phyloP scores from a whole-genome alignment of 2,113 vertebrate species.

The Toxotes chatareus region DNA sequence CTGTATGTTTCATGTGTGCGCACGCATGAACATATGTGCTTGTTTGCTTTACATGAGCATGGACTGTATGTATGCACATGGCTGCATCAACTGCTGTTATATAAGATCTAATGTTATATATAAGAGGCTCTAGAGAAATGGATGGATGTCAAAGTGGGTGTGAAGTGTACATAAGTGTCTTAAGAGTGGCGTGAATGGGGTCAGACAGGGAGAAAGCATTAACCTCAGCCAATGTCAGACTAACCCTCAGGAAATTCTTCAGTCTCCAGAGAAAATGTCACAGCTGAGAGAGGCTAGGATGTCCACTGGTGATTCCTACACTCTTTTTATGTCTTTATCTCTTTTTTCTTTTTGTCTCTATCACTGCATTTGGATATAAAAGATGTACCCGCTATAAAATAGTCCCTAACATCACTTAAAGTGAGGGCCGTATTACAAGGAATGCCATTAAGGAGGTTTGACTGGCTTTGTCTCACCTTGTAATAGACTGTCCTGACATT shows the following conservation, averaged over 20 bases:
- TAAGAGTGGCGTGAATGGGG: constrained; percentile 9
- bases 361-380: neutral
- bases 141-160: constrained; percentile 7
- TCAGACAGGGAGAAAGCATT: constrained; percentile 7
- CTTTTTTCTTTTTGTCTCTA: neutral
- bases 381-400: neutral
- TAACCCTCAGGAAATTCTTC: constrained; percentile 13
- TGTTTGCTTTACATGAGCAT: neutral
- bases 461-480: neutral
- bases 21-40: neutral
- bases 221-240: constrained; percentile 43
- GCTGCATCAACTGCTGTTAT: neutral
- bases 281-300: neutral
- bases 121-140: neutral
- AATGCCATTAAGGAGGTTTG: neutral
- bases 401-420: neutral
- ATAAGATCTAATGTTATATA: too few relatives aligned
- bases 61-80: neutral
- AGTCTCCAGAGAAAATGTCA: constrained; percentile 28
- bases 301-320: neutral
- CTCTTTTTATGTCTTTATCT: neutral
- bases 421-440: neutral
- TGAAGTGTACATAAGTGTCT: constrained; percentile 24
- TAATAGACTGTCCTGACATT: neutral
- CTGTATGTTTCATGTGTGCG: neutral